phyloP scores from a whole-genome alignment of 2,113 vertebrate species.

The Etheostoma cragini region DNA sequence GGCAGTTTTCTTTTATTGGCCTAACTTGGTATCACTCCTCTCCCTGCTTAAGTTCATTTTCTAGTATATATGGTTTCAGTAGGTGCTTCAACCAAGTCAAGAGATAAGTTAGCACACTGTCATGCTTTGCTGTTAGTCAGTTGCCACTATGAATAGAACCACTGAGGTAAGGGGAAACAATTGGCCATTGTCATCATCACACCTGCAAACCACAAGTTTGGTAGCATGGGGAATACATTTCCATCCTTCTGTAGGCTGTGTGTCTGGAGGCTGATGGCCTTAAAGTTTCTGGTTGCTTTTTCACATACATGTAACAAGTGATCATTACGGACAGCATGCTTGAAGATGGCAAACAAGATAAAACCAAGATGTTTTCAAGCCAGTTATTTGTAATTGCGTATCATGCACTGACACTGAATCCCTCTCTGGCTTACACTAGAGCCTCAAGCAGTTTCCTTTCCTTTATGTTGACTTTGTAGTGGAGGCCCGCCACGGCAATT shows the following conservation, averaged over 20 bases:
- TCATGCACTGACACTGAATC: not conserved
- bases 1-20: conserved; percentile 19
- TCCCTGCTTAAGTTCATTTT: conserved; percentile 7
- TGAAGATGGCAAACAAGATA: not conserved
- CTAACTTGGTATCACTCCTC: conserved; percentile 12
- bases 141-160: conserved; percentile 30
- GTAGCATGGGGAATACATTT: conserved; percentile 20
- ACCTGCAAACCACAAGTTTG: conserved; percentile 60
- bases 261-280: not conserved
- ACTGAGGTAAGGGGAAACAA: conserved; percentile 35
- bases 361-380: not conserved
- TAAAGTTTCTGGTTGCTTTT: conserved; percentile 7
- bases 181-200: conserved; percentile 58
- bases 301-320: not conserved
- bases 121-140: conserved; percentile 16
- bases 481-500: no score
- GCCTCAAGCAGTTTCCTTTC: not conserved
- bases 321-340: not conserved
- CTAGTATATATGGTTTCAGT: conserved; percentile 6
- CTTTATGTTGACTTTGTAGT: no score
- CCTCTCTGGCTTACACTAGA: not conserved
- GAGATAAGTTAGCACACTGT: conserved; percentile 2
- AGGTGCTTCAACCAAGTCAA: not conserved
- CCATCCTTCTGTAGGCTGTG: conserved; percentile 2
- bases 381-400: not conserved